A percentile compares a stretch with the other conserved stretches of the same genome.
Conservation (phyloP, 2,888 invertebrate species). For the Rhingia campestris region DNA sequence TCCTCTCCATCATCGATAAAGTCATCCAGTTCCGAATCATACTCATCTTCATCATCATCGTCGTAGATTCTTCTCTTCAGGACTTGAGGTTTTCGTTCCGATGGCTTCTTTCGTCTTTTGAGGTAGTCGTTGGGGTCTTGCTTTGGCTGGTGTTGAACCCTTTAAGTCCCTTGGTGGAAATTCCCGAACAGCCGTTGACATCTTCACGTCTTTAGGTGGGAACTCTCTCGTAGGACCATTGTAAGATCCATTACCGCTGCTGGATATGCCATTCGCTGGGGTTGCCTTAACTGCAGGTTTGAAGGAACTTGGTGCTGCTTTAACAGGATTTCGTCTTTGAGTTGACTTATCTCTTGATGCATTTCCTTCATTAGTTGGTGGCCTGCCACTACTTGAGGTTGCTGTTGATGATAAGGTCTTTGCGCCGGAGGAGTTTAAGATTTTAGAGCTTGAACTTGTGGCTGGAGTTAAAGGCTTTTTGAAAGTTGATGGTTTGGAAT, state of each 20-base stretch:
- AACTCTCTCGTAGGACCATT: slow-evolving; percentile 82
- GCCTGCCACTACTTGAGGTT: slow-evolving; percentile 28
- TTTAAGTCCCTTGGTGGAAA: slow-evolving; percentile 84
- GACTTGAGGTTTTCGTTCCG: slow-evolving; percentile 74
- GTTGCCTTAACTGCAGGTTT: slow-evolving; percentile 30
- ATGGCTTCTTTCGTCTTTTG: slow-evolving; percentile 75
- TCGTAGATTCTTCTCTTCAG: slow-evolving; percentile 85
- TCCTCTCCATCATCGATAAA: slow-evolving; percentile 96
- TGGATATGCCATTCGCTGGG: slow-evolving; percentile 54
- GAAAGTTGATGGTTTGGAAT: slow-evolving; percentile 77
- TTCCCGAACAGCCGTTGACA: slow-evolving; percentile 81
- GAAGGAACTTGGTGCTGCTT: slow-evolving; percentile 21
- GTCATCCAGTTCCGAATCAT: slow-evolving; percentile 96
- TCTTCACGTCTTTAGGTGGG: slow-evolving; percentile 83
- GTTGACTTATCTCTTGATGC: slow-evolving; percentile 33
- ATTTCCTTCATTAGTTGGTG: slow-evolving; percentile 14
- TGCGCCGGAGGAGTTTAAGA: slow-evolving; percentile 4
- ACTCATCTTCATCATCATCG: slow-evolving; percentile 92
- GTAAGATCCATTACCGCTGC: slow-evolving; percentile 65
- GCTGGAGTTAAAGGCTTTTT: slow-evolving; percentile 62
- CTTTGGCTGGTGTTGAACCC: slow-evolving; percentile 79
- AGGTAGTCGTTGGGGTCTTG: slow-evolving; percentile 79
- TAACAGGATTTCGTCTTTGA: slow-evolving; percentile 40
- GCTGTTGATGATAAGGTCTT: slow-evolving; percentile 32
- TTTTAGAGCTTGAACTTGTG: slow-evolving; percentile 47